phyloP scores from a whole-genome alignment of 2,113 vertebrate genomes.

The Pogona vitticeps region DNA sequence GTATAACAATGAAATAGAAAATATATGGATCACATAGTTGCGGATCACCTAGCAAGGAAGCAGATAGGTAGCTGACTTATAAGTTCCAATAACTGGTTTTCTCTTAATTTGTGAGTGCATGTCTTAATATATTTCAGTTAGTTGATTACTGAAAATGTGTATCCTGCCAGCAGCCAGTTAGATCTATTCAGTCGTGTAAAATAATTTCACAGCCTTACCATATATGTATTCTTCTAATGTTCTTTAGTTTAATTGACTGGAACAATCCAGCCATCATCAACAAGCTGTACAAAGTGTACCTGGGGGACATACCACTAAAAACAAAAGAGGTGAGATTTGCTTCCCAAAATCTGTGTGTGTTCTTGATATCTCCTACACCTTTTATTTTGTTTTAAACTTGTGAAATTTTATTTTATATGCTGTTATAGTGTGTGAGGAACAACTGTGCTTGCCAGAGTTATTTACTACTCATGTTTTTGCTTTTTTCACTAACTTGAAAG shows the following conservation, averaged over 20 bases:
- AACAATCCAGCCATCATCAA: slow-evolving; percentile 94
- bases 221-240: slow-evolving; percentile 26
- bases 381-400: not conserved
- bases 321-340: slow-evolving; percentile 88
- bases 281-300: slow-evolving; percentile 97
- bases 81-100: not conserved
- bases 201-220: slow-evolving; percentile 31
- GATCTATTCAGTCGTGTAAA: slow-evolving; percentile 12
- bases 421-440: not conserved
- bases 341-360: not conserved
- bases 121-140: not conserved
- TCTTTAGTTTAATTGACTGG: slow-evolving; percentile 94
- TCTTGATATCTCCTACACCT: not conserved
- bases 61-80: not conserved
- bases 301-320: slow-evolving; percentile 97
- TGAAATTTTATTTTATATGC: not conserved
- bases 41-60: not conserved
- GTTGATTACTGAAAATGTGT: not conserved
- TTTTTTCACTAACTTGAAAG: not conserved
- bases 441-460: not conserved
- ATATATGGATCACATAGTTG: not conserved
- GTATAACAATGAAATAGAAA: not conserved
- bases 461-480: not conserved
- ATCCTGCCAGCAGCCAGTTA: not conserved
- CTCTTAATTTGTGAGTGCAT: not conserved